These are phyloP conservation scores for Leistus spinibarbis DNA, from an alignment of 2,888 invertebrate genomes.

Conservation along the genomic window DNA sequence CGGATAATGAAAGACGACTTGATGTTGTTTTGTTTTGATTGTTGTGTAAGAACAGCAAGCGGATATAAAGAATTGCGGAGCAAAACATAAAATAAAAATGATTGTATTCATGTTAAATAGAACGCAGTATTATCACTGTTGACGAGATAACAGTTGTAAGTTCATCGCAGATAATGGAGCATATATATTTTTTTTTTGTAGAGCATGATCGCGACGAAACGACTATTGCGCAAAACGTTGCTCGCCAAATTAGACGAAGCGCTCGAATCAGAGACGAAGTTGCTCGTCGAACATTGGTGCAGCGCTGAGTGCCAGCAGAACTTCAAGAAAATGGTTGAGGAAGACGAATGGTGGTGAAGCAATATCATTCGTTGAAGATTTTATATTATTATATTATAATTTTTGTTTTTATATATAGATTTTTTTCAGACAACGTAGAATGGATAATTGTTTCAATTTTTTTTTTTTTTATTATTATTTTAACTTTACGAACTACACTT, in stretches of 20 bases:
- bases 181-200: constrained; percentile 55
- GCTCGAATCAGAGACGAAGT: constrained; percentile 70
- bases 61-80: constrained; percentile 19
- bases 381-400: neutral
- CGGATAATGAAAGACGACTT: constrained; percentile 50
- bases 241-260: constrained; percentile 62
- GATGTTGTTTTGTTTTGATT: constrained; percentile 48
- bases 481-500: neutral
- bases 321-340: constrained; percentile 47
- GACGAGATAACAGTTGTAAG: neutral
- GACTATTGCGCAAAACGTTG: constrained; percentile 64
- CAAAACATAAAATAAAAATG: constrained; percentile 9
- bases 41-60: constrained; percentile 45
- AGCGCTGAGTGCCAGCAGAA: constrained; percentile 71
- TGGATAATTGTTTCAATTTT: neutral
- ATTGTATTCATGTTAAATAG: neutral
- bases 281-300: constrained; percentile 76
- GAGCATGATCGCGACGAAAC: constrained; percentile 68
- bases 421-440: neutral
- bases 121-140: no score
- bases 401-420: neutral
- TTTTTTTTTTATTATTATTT: neutral
- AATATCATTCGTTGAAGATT: neutral
- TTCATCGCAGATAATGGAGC: neutral
- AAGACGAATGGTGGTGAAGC: constrained; percentile 41